Evolutionary conservation across 2,797 vertebrate genomes (phyloP), one percentile per base, ranked within the genome.

Genomic region (Hoplostethus mediterraneus): DNA sequence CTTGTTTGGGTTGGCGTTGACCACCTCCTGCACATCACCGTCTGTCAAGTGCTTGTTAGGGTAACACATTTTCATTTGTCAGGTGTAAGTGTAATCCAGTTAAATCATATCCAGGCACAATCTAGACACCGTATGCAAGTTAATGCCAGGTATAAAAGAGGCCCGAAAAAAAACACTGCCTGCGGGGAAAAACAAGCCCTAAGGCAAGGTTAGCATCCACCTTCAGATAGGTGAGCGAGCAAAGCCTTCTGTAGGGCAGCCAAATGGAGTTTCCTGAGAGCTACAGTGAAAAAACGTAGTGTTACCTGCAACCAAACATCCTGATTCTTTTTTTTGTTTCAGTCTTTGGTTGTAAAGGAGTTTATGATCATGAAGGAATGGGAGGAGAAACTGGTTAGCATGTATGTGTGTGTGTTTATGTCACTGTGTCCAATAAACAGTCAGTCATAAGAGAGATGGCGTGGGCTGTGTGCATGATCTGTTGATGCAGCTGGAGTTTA

Each of bases 81-180:
- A 61, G 52, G 51, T 57, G 42, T 56, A 53, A 69, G 48, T 38
- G 59, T 28, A 67, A 65, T 74, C 60, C 61, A n/a, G 47, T 40
- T 31, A 63, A 56, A 47, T 57, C 69, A 61, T 2, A 42, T 42
- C 40, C 11, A 57, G 40, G 25, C 44, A 25, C 45, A 17, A 56
- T n/a, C 45, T 60, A 42, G 62, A 70, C 63, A 67, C 45, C 5
- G 45, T 63, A 67, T 54, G 80, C 73, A 71, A 68, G 60, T 40
- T 54, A 63, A 81, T 74, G 59, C 31, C 30, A 49, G 57, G 14
- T 49, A 44, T 28, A 61, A 55, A 4, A 6, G 38, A 65, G 33
- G 48, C 14, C 33, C 33, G 33, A 2, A 9, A 33, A 8, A 21
- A 56, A n/a, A n/a, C n/a, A 28, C 53, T 12, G 40, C 61, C 62